These are phyloP conservation scores for Saccostrea glomerata DNA, from an alignment of 1,140 invertebrate genomes.

Conservation along the genomic window DNA sequence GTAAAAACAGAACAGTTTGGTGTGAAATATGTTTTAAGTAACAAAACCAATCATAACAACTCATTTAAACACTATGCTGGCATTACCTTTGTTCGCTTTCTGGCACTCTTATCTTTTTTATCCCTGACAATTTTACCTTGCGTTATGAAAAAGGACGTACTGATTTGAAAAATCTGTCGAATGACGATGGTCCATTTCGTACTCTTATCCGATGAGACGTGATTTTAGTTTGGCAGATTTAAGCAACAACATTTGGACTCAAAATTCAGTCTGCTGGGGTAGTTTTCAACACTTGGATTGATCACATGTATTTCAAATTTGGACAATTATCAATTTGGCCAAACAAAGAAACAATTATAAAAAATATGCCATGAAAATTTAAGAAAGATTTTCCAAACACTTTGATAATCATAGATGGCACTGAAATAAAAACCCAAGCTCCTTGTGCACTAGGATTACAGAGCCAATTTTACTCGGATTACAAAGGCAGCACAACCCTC, in stretches of 20 bases:
- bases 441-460: conserved; percentile 49
- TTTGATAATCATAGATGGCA: conserved; percentile 60
- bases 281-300: conserved; percentile 55
- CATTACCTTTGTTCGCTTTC: conserved; percentile 43
- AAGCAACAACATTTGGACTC: conserved; percentile 53
- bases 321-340: conserved; percentile 60
- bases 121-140: conserved; percentile 8
- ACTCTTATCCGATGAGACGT: conserved; percentile 48
- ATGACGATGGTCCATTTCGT: conserved; percentile 53
- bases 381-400: conserved; percentile 55
- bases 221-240: conserved; percentile 54
- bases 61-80: conserved; percentile 51
- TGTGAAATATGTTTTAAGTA: background rate
- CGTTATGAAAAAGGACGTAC: conserved; percentile 32
- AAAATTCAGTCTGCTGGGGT: too few species aligned
- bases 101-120: conserved; percentile 37
- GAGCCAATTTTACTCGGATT: conserved; percentile 57
- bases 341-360: conserved; percentile 50
- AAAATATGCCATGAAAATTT: conserved; percentile 57
- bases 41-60: conserved; percentile 36
- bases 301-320: conserved; percentile 59
- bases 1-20: background rate
- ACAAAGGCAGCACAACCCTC: conserved; percentile 48
- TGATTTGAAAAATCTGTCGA: conserved; percentile 39
- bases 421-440: conserved; percentile 54